A percentile compares a stretch with the other conserved stretches of the same genome.
Conservation (phyloP, 2,797 vertebrate species). For the Ficedula albicollis region DNA sequence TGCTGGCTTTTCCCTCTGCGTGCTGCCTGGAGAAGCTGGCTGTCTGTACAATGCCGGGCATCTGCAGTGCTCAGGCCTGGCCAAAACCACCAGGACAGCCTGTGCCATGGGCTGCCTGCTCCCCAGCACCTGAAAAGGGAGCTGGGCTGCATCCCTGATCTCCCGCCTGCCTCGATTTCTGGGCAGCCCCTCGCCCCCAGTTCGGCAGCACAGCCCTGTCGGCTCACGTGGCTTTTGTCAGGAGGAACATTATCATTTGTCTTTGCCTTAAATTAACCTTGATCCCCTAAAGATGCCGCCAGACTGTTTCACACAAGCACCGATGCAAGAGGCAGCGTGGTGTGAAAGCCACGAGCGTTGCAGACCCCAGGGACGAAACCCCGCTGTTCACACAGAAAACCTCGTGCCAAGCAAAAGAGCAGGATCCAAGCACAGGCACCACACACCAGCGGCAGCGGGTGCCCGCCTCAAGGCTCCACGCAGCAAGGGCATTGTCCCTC, state of each 20-base stretch:
- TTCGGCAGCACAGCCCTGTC: not conserved
- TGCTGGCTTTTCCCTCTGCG: not conserved
- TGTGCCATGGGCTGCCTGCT: fast-evolving
- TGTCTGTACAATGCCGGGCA: not conserved
- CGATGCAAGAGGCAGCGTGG: fast-evolving
- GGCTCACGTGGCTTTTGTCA: not conserved
- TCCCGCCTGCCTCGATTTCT: not conserved
- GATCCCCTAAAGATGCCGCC: not conserved
- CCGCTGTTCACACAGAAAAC: not conserved
- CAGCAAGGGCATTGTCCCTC: not conserved
- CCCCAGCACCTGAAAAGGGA: not conserved
- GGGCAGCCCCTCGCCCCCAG: fast-evolving
- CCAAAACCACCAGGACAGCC: not conserved
- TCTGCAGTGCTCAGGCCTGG: not conserved
- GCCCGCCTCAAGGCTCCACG: fast-evolving
- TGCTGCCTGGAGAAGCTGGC: not conserved
- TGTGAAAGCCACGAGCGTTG: fast-evolving
- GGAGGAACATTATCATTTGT: not conserved
- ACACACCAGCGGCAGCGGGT: fast-evolving
- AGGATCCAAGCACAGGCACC: fast-evolving
- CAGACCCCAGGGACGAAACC: not conserved
- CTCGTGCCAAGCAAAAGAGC: not conserved
- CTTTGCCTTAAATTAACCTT: not conserved
- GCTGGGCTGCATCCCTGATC: fast-evolving
- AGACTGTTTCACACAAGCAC: not conserved